These are phyloP conservation scores for Brachionus plicatilis DNA, from an alignment of 1,140 invertebrate species.

Conservation along the genomic window DNA sequence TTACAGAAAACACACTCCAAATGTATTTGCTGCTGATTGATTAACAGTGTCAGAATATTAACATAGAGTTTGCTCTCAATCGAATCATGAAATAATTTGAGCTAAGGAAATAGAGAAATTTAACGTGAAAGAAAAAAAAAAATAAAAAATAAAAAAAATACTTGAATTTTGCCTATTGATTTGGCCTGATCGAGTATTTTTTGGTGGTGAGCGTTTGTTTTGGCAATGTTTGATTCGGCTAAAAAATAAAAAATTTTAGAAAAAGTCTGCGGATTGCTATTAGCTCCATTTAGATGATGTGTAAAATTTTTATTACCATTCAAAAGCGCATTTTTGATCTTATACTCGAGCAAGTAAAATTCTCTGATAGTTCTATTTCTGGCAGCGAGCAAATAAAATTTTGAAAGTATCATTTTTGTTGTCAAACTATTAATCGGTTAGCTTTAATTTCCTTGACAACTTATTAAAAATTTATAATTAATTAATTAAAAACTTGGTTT, in stretches of 20 bases:
- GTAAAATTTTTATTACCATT: background rate
- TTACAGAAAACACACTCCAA: slow-evolving; percentile 5
- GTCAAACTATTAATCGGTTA: background rate
- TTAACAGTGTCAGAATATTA: slow-evolving; percentile 9
- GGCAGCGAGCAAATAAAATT: background rate
- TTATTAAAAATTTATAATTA: background rate
- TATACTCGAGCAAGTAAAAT: slow-evolving; percentile 8
- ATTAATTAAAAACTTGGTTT: background rate
- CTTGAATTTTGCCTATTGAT: slow-evolving; percentile 23
- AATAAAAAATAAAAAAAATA: background rate
- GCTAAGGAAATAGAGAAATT: background rate
- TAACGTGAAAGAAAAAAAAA: background rate
- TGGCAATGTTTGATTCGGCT: background rate
- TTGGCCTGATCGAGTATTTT: background rate
- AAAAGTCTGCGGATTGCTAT: background rate
- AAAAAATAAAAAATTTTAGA: background rate
- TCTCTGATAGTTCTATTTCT: slow-evolving; percentile 7
- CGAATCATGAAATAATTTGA: slow-evolving; percentile 20
- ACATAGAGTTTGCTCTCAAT: slow-evolving; percentile 19
- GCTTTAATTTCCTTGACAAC: background rate
- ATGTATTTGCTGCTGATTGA: background rate
- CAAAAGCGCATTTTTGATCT: slow-evolving; percentile 27
- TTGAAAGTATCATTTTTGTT: background rate
- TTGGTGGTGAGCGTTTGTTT: slow-evolving; percentile 2
- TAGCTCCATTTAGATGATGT: background rate